phyloP scores from a whole-genome alignment of 1,140 invertebrate genomes.

The Maniola jurtina region DNA sequence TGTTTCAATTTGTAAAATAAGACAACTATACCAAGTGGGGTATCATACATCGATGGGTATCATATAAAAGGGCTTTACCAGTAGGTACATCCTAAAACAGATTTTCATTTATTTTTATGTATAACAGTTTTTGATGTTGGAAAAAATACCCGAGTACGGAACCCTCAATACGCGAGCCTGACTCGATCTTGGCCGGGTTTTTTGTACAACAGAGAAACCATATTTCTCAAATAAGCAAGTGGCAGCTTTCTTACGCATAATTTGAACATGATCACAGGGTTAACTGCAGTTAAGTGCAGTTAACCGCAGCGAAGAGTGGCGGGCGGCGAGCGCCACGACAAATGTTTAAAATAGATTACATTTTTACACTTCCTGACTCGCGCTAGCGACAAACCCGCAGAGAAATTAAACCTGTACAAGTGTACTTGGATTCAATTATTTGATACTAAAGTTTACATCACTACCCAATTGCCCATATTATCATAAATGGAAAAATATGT shows the following conservation, averaged over 20 bases:
- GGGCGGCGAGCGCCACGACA: conserved; percentile 37
- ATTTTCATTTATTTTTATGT: no score
- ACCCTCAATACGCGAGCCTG: no score
- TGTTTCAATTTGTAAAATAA: no score
- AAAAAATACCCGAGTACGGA: no score
- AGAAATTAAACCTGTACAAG: conserved; percentile 37
- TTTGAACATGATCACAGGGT: conserved; percentile 10
- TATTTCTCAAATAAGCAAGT: not conserved
- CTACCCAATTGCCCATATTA: no score
- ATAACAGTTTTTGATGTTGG: no score
- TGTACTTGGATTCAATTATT: conserved; percentile 22
- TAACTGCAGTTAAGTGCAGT: conserved; percentile 13
- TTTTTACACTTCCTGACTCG: conserved; percentile 54
- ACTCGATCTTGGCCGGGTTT: no score
- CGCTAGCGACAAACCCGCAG: conserved; percentile 39
- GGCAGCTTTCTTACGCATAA: conserved; percentile 4
- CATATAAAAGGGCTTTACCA: no score
- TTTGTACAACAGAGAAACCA: not conserved
- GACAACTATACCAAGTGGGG: no score
- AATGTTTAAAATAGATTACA: conserved; percentile 63
- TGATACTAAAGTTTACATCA: conserved; percentile 19
- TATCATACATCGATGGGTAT: no score
- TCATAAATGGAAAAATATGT: no score
- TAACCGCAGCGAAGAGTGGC: conserved; percentile 14
- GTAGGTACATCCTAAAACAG: no score